Conservation (phyloP, 64 coral and sea anemone genomes). For the Orbicella faveolata region DNA sequence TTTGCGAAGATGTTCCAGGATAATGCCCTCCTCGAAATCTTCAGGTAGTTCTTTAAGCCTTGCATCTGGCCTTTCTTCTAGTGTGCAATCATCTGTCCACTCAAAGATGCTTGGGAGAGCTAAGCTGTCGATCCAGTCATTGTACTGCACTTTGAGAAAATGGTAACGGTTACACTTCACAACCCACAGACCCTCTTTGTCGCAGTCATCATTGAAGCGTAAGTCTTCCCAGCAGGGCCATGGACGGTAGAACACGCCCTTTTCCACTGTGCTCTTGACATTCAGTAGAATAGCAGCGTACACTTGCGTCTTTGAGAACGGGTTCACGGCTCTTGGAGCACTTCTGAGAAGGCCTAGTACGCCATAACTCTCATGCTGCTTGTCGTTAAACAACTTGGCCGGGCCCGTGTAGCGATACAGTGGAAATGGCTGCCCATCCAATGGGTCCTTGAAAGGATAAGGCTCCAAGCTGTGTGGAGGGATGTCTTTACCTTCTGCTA, state of each 20-base stretch:
- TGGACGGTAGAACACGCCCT: slow-evolving; percentile 49
- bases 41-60: not conserved
- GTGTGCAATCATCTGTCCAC: slow-evolving; percentile 15
- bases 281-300: slow-evolving; percentile 50
- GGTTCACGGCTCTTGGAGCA: slow-evolving; percentile 17
- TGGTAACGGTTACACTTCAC: slow-evolving; percentile 47
- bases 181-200: slow-evolving; percentile 61
- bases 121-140: slow-evolving; percentile 39
- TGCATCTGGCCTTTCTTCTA: not conserved
- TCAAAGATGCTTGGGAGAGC: not conserved
- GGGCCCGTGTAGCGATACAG: slow-evolving; percentile 51
- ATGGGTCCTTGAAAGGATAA: not conserved
- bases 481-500: slow-evolving; percentile 17
- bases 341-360: slow-evolving; percentile 40
- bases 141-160: slow-evolving; percentile 48
- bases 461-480: not conserved
- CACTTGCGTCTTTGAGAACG: slow-evolving; percentile 47
- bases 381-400: slow-evolving; percentile 23
- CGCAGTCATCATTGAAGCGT: slow-evolving; percentile 67
- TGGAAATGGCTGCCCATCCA: not conserved
- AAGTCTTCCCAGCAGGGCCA: slow-evolving; percentile 67
- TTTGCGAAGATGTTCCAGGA: slow-evolving; percentile 5
- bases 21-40: slow-evolving; percentile 14
- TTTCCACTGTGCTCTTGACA: slow-evolving; percentile 57
- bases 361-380: slow-evolving; percentile 31